phyloP scores from a whole-genome alignment of 1,140 invertebrate genomes.

The Uloborus diversus region DNA sequence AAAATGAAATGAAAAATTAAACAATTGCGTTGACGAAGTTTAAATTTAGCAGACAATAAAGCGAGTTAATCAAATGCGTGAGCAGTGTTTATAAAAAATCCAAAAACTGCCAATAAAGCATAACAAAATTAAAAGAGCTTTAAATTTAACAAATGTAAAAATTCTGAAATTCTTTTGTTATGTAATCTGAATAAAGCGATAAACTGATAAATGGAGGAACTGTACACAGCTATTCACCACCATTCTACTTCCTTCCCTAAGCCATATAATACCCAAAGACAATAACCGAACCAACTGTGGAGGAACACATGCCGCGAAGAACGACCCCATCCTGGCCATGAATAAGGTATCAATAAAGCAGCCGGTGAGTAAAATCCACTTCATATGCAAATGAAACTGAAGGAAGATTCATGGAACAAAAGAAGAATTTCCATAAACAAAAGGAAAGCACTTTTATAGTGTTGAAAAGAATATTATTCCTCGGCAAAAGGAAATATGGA shows the following conservation, averaged over 20 bases:
- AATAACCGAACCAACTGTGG: not conserved
- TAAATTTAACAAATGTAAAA: not conserved
- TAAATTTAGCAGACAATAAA: too few species aligned
- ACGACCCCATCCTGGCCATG: constrained; percentile 18
- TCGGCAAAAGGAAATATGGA: not conserved
- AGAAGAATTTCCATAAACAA: constrained; percentile 36
- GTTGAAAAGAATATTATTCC: constrained; percentile 47
- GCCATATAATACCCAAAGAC: not conserved
- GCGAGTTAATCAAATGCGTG: too few species aligned
- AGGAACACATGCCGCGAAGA: constrained; percentile 40
- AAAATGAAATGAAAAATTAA: too few species aligned
- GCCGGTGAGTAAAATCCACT: not conserved
- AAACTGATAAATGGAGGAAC: not conserved
- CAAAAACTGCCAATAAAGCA: not conserved
- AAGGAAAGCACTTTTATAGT: constrained; percentile 27
- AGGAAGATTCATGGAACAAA: constrained; percentile 18
- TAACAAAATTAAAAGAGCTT: not conserved
- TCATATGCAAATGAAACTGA: constrained; percentile 47
- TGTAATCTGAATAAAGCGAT: not conserved
- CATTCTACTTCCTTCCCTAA: not conserved
- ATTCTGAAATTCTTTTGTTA: not conserved
- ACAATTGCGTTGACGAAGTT: too few species aligned
- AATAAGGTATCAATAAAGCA: constrained; percentile 48
- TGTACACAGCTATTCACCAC: not conserved
- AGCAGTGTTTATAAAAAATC: not conserved